Evolutionary conservation across 2,797 vertebrate species (phyloP), one percentile per base, ranked within the genome.

Genomic region (Bryconaethiops microstoma): DNA sequence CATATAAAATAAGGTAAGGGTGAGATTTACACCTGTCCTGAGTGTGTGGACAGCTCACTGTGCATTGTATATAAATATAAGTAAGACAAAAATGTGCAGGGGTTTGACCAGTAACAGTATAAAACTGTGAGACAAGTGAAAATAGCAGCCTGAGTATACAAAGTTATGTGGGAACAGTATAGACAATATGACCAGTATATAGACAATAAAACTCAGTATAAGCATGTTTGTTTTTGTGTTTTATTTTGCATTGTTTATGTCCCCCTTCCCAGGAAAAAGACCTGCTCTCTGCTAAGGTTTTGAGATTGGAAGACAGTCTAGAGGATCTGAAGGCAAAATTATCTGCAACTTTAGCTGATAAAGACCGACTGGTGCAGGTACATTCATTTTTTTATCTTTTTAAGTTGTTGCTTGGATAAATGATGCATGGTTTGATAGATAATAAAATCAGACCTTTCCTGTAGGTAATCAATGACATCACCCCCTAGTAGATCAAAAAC

Each of bases 191-290:
- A n/a, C n/a, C n/a, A n/a, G n/a, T n/a, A n/a, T n/a, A n/a, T n/a
- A n/a, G n/a, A n/a, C n/a, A n/a, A n/a, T n/a, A n/a, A n/a, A n/a
- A n/a, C n/a, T n/a, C n/a, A n/a, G n/a, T n/a, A n/a, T n/a, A n/a
- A n/a, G n/a, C n/a, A n/a, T n/a, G n/a, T n/a, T 7, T 52, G 13
- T 45, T 48, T 16, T 12, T 42, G 40, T 42, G 40, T 42, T 42
- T 40, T 54, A 14, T 55, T 64, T 42, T 25, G 59, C 69, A 57
- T 19, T 25, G 0, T 79, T 25, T 76, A 19, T 68, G 19, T 21
- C 71, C 8, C 16, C 79, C 52, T 77, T 17, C 8, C 60, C 81
- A 95, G 95, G 93, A 95, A 81, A 94, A 93, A 80, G 92, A 93
- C 2, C 80, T 91, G 23, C 82, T 94, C 70, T 91, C 91, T 1